Percentiles rank a stretch among this genome's conserved stretches.
Evolutionary conservation across 2,888 invertebrate genomes (phyloP).

Genomic region (Cremastinae sp.): DNA sequence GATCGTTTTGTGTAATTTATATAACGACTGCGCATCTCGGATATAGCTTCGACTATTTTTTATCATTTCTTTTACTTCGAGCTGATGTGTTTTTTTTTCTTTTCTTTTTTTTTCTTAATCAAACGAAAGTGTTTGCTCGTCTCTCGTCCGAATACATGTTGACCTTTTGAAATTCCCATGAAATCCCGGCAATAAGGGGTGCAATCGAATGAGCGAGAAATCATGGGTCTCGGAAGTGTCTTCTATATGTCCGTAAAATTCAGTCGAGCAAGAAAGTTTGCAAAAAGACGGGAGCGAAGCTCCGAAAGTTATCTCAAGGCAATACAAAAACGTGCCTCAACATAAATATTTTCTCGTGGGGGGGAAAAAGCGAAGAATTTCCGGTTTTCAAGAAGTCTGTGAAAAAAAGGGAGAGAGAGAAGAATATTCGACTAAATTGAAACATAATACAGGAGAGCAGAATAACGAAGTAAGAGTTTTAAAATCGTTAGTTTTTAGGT

Average conservation of each 20-base stretch:
- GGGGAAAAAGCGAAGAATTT: constrained; percentile 20
- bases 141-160: not conserved
- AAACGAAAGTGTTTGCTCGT: not conserved
- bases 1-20: constrained; percentile 35
- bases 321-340: constrained; percentile 48
- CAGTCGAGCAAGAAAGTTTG: not conserved
- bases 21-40: constrained; percentile 57
- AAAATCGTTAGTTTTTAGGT: constrained; percentile 43
- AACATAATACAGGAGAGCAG: constrained; percentile 45
- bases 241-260: not conserved
- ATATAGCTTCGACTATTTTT: constrained; percentile 32
- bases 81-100: not conserved
- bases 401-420: constrained; percentile 4
- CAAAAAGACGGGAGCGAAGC: constrained; percentile 21
- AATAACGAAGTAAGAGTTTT: not conserved
- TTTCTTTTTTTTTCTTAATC: not conserved
- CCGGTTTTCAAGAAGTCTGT: constrained; percentile 22
- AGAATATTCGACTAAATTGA: constrained; percentile 16
- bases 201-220: too few relatives aligned
- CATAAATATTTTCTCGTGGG: not conserved
- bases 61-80: not conserved
- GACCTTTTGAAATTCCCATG: too few relatives aligned
- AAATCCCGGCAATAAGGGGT: too few relatives aligned
- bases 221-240: not conserved
- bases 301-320: constrained; percentile 47